Conservation (phyloP, 2,113 vertebrate genomes). For the Dolichotis patagonum region DNA sequence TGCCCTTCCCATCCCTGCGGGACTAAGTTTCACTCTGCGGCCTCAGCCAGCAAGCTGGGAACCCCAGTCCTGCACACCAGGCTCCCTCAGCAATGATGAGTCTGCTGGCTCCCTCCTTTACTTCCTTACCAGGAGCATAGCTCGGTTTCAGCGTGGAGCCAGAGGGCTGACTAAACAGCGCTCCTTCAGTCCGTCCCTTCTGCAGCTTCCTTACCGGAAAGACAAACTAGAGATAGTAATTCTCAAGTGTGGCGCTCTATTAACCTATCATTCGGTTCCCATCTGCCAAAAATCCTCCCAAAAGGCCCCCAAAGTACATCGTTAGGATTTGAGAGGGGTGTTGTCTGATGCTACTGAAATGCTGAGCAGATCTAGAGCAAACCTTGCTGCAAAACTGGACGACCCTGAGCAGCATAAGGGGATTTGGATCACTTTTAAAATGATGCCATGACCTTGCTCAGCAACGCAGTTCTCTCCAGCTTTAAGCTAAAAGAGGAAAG, state of each 20-base stretch:
- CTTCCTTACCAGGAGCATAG: slow-evolving; percentile 23
- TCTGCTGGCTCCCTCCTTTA: slow-evolving; percentile 61
- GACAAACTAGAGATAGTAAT: not conserved
- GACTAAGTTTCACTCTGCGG: not conserved
- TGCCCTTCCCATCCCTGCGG: not conserved
- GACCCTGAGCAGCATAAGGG: not conserved
- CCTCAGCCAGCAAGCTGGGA: not conserved
- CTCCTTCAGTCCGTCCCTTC: not conserved
- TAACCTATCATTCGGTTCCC: not conserved
- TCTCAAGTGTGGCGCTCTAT: not conserved
- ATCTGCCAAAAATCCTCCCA: not conserved
- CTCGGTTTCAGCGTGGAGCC: slow-evolving; percentile 42
- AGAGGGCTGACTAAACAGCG: not conserved
- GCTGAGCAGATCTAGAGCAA: not conserved
- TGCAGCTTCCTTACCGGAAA: slow-evolving; percentile 44
- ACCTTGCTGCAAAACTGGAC: not conserved
- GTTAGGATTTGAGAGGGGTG: not conserved
- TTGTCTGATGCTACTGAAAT: not conserved
- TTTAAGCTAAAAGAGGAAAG: not conserved
- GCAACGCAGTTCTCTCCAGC: not conserved
- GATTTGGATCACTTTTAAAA: not conserved
- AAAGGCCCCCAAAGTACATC: not conserved
- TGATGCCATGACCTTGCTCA: not conserved
- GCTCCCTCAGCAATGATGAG: not conserved
- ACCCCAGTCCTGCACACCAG: not conserved